Conservation (phyloP, 2,888 invertebrate species). For the Parnassius glacialis region DNA sequence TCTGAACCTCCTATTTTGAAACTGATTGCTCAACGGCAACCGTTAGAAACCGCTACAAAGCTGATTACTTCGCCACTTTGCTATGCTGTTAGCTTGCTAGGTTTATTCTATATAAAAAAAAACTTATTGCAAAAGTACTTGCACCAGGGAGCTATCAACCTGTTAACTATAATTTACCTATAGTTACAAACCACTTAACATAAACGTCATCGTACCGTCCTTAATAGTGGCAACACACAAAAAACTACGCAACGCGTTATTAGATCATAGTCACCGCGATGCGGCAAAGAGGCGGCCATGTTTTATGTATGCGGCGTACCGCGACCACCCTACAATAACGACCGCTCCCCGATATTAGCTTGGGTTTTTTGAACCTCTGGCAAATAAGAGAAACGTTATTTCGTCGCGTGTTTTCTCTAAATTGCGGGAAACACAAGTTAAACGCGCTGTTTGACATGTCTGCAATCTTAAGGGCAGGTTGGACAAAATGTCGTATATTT, state of each 20-base stretch:
- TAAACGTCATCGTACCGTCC: conserved; percentile 32
- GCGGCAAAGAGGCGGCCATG: conserved; percentile 60
- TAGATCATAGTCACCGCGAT: conserved; percentile 67
- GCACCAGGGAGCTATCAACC: too few relatives aligned
- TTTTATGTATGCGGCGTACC: conserved; percentile 66
- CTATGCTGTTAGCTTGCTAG: too few relatives aligned
- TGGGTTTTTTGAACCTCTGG: conserved; percentile 16
- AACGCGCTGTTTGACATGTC: conserved; percentile 18
- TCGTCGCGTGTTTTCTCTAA: conserved; percentile 11
- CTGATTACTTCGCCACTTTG: too few relatives aligned
- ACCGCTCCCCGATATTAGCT: conserved; percentile 23
- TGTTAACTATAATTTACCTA: too few relatives aligned
- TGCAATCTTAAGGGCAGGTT: conserved; percentile 8
- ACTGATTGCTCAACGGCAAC: too few relatives aligned
- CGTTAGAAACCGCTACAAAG: too few relatives aligned
- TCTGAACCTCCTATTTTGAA: too few relatives aligned
- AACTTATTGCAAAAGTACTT: too few relatives aligned
- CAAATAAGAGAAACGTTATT: conserved; percentile 24
- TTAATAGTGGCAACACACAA: conserved; percentile 32
- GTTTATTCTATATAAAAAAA: too few relatives aligned
- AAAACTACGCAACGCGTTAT: conserved; percentile 63
- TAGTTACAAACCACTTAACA: too few relatives aligned
- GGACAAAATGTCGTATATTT: too few relatives aligned
- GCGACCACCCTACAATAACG: conserved; percentile 33
- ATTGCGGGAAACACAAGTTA: conserved; percentile 11